Percentiles rank a stretch among this genome's conserved stretches.
These are phyloP conservation scores for Mormoops blainvillei DNA, from an alignment of 2,113 vertebrate genomes.

Conservation along the genomic window DNA sequence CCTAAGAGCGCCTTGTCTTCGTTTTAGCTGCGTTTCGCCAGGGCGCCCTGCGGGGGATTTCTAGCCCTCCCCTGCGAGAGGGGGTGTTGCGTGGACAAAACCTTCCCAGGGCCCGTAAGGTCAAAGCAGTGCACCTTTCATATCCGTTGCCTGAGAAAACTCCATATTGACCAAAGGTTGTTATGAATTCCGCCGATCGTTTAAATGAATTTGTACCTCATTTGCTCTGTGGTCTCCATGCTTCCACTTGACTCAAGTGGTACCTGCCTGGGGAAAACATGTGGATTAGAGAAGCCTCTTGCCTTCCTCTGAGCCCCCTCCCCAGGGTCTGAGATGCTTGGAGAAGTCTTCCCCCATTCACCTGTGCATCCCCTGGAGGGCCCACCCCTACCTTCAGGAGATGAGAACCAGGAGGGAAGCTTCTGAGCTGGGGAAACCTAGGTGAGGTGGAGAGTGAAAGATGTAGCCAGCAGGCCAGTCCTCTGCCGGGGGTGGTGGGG, in stretches of 20 bases:
- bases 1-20: background rate
- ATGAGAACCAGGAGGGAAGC: background rate
- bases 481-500: background rate
- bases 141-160: background rate
- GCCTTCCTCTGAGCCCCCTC: background rate
- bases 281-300: background rate
- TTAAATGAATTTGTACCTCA: background rate
- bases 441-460: background rate
- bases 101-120: background rate
- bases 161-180: background rate
- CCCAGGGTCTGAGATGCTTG: background rate
- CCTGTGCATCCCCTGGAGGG: background rate
- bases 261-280: background rate
- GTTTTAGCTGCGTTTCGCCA: background rate
- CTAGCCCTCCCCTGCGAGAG: background rate
- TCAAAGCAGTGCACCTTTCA: background rate
- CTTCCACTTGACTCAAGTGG: background rate
- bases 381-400: accelerated
- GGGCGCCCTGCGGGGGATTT: background rate
- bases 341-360: background rate
- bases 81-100: background rate
- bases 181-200: background rate
- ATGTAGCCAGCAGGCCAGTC: too few relatives aligned
- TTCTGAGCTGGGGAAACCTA: background rate
- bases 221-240: background rate